Evolutionary conservation across 2,797 vertebrate species (phyloP), one percentile per base, ranked within the genome.

Genomic region (Malacoctenus gilli): DNA sequence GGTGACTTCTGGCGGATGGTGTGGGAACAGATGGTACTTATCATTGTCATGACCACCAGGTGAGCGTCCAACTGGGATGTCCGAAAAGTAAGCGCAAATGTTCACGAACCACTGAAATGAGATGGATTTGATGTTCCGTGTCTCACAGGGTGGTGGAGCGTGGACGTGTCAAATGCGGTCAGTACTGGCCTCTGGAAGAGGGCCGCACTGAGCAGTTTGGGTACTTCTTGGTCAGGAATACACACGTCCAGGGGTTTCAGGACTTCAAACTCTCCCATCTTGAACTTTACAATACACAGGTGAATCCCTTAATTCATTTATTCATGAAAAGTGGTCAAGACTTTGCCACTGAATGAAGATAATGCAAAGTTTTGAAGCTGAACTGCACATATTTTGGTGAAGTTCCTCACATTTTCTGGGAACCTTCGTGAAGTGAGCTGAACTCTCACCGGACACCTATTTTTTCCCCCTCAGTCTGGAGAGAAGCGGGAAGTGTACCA

Each of bases 41-140:
- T 94, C 52, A 92, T 94, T 30, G 93, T 94, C 53, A 94, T 94
- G 93, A 94, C 93, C 38, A 94, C 93, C 75, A 92, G 93, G 93
- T 94, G 72, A 87, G 80, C 41, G 44, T 56, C 44, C 25, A 41
- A 13, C 12, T 36, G 35, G 18, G 40, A 22, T 35, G 22, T 39
- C 23, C 19, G 10, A 15, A 28, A 30, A 13, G 3, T 30, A 19
- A 9, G 37, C 0, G n/a, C 14, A 44, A 25, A 5, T 20, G 19
- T 10, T 6, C 42, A 15, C 37, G 2, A 1, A 32, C 32, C 6
- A 15, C 40, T 1, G 47, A 34, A 60, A 31, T 21, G 10, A 31
- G 37, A 44, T 69, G 22, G 54, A 10, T 41, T 22, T 28, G 1
- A n/a, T n/a, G 3, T 7, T 42, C 8, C 47, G 15, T 68, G 18